phyloP scores from a whole-genome alignment of 1,140 invertebrate species.

The Idris sp. region DNA sequence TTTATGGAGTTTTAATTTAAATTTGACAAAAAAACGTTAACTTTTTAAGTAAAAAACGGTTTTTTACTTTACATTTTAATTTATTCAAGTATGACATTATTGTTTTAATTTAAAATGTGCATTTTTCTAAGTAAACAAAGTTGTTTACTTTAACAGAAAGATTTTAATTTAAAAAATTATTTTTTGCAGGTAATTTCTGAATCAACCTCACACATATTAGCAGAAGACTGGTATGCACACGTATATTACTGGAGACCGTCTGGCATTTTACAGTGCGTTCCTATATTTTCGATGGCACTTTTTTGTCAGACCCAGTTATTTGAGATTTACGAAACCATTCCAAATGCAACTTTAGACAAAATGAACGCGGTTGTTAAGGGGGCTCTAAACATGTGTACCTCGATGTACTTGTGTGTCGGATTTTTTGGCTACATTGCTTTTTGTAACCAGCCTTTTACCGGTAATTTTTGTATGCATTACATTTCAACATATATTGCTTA shows the following conservation, averaged over 20 bases:
- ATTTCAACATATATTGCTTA: too few relatives aligned
- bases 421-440: conserved; percentile 98
- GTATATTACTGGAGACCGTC: conserved; percentile 91
- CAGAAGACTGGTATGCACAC: conserved; percentile 85
- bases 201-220: conserved; percentile 85
- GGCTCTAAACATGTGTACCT: conserved; percentile 94
- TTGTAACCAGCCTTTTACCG: conserved; percentile 85
- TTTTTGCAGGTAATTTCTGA: conserved; percentile 84
- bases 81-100: too few relatives aligned
- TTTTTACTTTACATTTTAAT: too few relatives aligned
- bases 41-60: too few relatives aligned
- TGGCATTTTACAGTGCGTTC: conserved; percentile 92
- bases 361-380: conserved; percentile 92
- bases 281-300: conserved; percentile 96
- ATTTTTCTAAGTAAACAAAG: too few relatives aligned
- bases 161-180: too few relatives aligned
- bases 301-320: conserved; percentile 98
- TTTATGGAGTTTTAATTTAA: too few relatives aligned
- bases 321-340: conserved; percentile 94
- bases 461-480: too few relatives aligned
- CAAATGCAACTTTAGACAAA: conserved; percentile 91
- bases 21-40: too few relatives aligned
- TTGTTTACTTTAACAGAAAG: too few relatives aligned
- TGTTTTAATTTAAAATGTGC: too few relatives aligned
- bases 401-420: conserved; percentile 92